Base-by-base conservation (phyloP, 2,888 invertebrate genomes). In the Actias luna region DNA sequence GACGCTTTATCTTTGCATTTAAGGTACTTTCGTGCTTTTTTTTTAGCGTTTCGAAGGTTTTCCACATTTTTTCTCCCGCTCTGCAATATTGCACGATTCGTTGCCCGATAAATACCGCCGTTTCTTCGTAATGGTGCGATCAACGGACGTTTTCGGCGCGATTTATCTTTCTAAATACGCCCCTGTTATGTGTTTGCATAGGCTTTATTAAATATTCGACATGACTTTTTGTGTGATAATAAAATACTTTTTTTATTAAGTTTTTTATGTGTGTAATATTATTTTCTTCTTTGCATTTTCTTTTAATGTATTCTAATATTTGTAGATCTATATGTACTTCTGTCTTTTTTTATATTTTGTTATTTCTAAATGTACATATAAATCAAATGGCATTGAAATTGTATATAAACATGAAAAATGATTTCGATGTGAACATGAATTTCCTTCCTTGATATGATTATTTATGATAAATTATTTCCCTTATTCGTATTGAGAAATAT, bases 151-250 rank as follows among this genome's bases (percentile, higher is more conserved):
- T 52, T 55, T n/a, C 16, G 55, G 2, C 2, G 22, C 29, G 55
- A 55, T 55, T 55, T 55, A 55, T 55, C n/a, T 55, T 52, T 50
- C 29, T 55, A 55, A 55, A 55, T 55, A 55, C 55, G 55, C 5
- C 29, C 16, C 55, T 29, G 29, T 55, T 29, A 55, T 29, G 55
- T 55, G 55, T 55, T 55, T 29, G 7, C n/a, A 55, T 27, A 55
- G n/a, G 55, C 55, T 55, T 55, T 29, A 29, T 55, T 55, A 55
- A 55, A 29, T 50, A 50, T 55, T 16, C 29, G 29, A 55, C 29
- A 55, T 55, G 29, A 55, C 27, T 55, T 27, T 55, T 55, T 55
- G 55, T 29, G 29, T n/a, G 55, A n/a, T 29, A 55, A 55, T 55
- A 29, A 55, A 55, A 55, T 8, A 29, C n/a, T 29, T 55, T n/a